These are phyloP conservation scores for Crambe crambe DNA, from an alignment of 37 sponge, comb jelly and placozoan genomes.

Conservation along the genomic window DNA sequence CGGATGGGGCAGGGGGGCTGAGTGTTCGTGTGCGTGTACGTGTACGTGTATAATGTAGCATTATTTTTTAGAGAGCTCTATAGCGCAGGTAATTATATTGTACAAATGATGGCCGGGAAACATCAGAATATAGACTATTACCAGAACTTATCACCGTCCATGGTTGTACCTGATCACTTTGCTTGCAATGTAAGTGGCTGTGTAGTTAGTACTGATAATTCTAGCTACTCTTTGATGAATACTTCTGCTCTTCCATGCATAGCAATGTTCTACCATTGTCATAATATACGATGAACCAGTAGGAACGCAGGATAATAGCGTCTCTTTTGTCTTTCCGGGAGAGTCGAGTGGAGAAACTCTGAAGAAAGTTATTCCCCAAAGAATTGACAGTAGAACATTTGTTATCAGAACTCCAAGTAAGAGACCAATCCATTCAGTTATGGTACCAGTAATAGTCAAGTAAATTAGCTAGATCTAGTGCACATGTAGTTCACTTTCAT, in stretches of 20 bases:
- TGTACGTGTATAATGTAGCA: no score
- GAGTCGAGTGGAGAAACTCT: slow-evolving; percentile 2
- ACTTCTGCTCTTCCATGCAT: neutral
- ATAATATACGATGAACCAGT: slow-evolving; percentile 23
- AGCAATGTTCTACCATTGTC: slow-evolving; percentile 26
- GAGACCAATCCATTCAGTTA: neutral
- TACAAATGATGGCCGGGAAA: no score
- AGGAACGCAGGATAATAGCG: neutral
- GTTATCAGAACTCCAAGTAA: slow-evolving; percentile 35
- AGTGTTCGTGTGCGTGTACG: neutral
- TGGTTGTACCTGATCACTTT: slow-evolving; percentile 26
- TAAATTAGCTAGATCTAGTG: no score
- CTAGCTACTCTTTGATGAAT: neutral
- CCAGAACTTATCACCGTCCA: neutral
- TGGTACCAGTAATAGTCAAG: no score
- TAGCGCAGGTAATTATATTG: no score
- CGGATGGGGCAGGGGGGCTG: neutral
- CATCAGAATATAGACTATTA: neutral
- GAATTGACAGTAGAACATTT: slow-evolving; percentile 9
- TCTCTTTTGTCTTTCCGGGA: slow-evolving; percentile 19
- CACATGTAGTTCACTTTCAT: no score
- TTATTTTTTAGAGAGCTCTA: no score
- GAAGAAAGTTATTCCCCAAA: slow-evolving; percentile 6
- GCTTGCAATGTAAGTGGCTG: slow-evolving; percentile 22
- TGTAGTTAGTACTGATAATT: no score